Base-by-base conservation (phyloP, 2,113 vertebrate genomes). In the Sturnira hondurensis region DNA sequence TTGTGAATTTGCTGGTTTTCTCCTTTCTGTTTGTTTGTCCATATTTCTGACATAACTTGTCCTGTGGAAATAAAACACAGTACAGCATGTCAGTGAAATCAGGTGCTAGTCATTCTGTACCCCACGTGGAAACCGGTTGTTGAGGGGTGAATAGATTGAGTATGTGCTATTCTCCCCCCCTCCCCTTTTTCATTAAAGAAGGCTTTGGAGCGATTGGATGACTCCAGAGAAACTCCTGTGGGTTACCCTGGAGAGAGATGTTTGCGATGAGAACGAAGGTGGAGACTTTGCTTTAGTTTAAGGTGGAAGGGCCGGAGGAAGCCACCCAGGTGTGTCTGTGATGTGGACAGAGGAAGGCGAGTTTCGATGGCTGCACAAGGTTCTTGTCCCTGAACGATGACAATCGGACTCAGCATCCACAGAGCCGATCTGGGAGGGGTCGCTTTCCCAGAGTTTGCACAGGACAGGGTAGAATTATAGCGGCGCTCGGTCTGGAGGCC, bases 1-100 rank as follows among this genome's bases (percentile, higher is more conserved):
- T 87, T 89, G 76, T 70, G 85, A 74, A 63, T 88, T 93, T 71
- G 45, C 47, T 81, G 58, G 31, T 92, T 93, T 80, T 45, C 50
- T 86, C 12, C 78, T 50, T 89, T 65, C 70, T 58, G 17, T 76
- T 63, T 41, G 26, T 31, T 52, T 83, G 70, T 56, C 65, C 45
- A 4, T 74, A 54, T 95, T n/a, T 38, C 76, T 67, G 74, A 87
- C 31, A 7, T 63, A 54, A 11, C 7, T 78, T 68, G 26, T 61
- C 31, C 77, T 54, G 5, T 58, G 63, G 74, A 82, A 91, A 61
- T 81, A 26, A 68, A 68, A 26, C 58, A 43, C 33, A 74, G 73
- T 92, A 52, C 82, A 45, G 47, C 65, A 9, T 4, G 13, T 71
- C 41, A 52, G 14, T 45, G 63, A 92, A 83, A 68, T 70, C 43